phyloP scores from a whole-genome alignment of 2,113 vertebrate genomes.

The Danionella cerebrum region DNA sequence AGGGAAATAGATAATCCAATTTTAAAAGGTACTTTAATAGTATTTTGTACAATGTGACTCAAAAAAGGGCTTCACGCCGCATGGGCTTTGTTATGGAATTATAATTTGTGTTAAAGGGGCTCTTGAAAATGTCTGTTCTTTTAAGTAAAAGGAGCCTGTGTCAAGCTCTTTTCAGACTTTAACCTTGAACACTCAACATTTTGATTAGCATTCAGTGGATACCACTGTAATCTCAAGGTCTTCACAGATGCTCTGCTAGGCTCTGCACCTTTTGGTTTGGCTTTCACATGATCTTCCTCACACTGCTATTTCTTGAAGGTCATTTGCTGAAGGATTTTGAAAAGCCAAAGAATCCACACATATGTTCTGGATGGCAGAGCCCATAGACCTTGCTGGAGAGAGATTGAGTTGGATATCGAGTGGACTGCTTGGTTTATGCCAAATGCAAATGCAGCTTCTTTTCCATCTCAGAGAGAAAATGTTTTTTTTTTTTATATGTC shows the following conservation, averaged over 20 bases:
- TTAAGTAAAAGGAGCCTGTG: too few relatives aligned
- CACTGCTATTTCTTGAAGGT: constrained; percentile 46
- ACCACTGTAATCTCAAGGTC: constrained; percentile 3
- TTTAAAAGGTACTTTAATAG: too few relatives aligned
- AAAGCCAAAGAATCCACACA: neutral
- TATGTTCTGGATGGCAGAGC: neutral
- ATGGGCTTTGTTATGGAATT: too few relatives aligned
- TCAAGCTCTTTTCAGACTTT: neutral
- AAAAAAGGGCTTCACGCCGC: too few relatives aligned
- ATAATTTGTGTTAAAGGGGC: too few relatives aligned
- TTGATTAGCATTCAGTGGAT: constrained; percentile 23
- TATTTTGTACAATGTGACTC: too few relatives aligned
- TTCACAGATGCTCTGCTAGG: neutral
- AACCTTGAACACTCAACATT: neutral
- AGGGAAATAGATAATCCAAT: too few relatives aligned
- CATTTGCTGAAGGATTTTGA: constrained; percentile 37
- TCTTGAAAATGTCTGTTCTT: too few relatives aligned
- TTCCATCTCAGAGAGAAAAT: constrained; percentile 2
- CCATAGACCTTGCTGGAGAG: neutral
- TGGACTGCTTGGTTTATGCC: neutral
- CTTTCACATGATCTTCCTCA: constrained; percentile 35
- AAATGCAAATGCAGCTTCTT: neutral
- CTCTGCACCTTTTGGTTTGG: constrained; percentile 39
- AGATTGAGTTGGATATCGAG: neutral
- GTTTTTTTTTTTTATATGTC: neutral